Evolutionary conservation across 2,113 vertebrate genomes (phyloP).

Genomic region (Carassius carassius): DNA sequence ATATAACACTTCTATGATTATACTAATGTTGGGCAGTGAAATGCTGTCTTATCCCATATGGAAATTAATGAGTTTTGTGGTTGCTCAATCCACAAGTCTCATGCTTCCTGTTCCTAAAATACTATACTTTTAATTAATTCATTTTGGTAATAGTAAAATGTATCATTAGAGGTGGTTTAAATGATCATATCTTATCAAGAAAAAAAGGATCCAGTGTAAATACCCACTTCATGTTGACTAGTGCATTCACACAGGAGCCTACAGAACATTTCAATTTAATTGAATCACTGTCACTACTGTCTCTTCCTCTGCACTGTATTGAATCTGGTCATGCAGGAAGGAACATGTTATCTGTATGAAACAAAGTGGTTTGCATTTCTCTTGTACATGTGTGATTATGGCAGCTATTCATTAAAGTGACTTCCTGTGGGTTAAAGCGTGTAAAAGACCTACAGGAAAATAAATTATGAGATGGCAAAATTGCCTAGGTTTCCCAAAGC

Average conservation of each 20-base stretch:
- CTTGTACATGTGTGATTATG: neutral
- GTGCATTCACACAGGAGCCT: neutral
- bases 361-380: neutral
- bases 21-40: neutral
- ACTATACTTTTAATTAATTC: neutral
- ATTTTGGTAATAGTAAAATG: neutral
- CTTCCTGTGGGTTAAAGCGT: neutral
- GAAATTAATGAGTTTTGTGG: neutral
- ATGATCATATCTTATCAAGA: neutral
- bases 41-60: neutral
- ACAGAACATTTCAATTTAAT: neutral
- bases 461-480: neutral
- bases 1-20: neutral
- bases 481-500: neutral
- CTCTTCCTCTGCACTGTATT: neutral
- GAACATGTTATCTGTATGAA: no score
- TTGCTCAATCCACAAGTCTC: neutral
- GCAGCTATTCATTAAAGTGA: neutral
- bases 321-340: neutral
- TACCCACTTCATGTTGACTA: neutral
- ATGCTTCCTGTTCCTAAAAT: neutral
- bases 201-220: neutral
- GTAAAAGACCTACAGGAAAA: neutral
- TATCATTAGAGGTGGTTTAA: neutral
- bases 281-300: neutral